phyloP scores from a whole-genome alignment of 2,888 invertebrate species.

The Oegoconia quadripuncta region DNA sequence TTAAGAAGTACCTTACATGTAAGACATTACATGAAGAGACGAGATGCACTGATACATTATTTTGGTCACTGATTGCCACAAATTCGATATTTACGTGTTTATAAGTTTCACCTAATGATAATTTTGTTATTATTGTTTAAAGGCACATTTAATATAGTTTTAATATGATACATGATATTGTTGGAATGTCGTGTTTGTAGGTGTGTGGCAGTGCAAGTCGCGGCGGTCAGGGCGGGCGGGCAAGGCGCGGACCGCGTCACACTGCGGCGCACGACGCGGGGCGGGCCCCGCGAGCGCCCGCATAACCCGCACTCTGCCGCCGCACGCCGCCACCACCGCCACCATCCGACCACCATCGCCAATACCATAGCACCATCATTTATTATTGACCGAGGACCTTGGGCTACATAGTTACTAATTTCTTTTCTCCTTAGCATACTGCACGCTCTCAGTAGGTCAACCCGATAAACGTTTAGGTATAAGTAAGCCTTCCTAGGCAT shows the following conservation, averaged over 20 bases:
- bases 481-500: too few species aligned
- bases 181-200: conserved; percentile 37
- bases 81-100: conserved; percentile 18
- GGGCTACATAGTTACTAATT: conserved; percentile 63
- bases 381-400: conserved; percentile 67
- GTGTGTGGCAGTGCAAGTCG: conserved; percentile 34
- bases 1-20: neutral
- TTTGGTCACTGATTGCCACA: neutral
- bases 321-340: conserved; percentile 34
- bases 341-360: conserved; percentile 35
- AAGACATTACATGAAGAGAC: neutral
- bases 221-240: conserved; percentile 41
- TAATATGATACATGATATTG: conserved; percentile 28
- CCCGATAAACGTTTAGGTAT: too few species aligned
- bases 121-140: conserved; percentile 30
- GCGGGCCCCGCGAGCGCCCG: too few species aligned
- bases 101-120: conserved; percentile 23
- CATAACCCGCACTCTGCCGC: conserved; percentile 28
- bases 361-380: conserved; percentile 60
- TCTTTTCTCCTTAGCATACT: conserved; percentile 30
- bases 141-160: conserved; percentile 46
- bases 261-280: conserved; percentile 56
- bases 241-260: conserved; percentile 63
- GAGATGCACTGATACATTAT: conserved; percentile 5
- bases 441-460: conserved; percentile 4